Percentiles rank a stretch among this genome's conserved stretches.
Evolutionary conservation across 2,888 invertebrate genomes (phyloP).

Genomic region (Euplagia quadripunctaria): DNA sequence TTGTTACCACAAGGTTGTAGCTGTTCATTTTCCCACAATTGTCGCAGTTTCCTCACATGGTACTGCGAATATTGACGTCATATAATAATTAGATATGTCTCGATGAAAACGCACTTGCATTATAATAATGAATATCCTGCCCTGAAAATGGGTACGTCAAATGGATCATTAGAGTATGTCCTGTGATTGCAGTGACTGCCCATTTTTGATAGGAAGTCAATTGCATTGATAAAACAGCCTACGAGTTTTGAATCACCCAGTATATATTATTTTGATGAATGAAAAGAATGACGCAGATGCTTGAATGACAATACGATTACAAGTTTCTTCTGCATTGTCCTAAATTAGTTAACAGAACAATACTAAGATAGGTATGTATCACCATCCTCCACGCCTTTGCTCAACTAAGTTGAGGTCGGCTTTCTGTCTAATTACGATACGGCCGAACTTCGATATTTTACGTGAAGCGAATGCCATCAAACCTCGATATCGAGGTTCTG

Average conservation of each 20-base stretch:
- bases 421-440: too few species aligned
- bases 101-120: not conserved
- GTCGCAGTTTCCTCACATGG: conserved; percentile 3
- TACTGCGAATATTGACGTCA: conserved; percentile 22
- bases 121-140: conserved; percentile 2
- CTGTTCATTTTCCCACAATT: conserved; percentile 40
- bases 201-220: not conserved
- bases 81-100: not conserved
- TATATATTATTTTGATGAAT: conserved; percentile 3
- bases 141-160: not conserved
- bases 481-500: too few species aligned
- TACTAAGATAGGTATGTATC: too few species aligned
- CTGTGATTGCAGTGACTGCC: conserved; percentile 4
- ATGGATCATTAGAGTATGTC: not conserved
- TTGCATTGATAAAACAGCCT: conserved; percentile 5
- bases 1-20: conserved; percentile 12
- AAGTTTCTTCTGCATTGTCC: not conserved
- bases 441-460: too few species aligned
- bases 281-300: conserved; percentile 11
- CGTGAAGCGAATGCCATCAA: too few species aligned
- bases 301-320: conserved; percentile 1
- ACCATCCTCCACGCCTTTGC: too few species aligned
- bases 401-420: too few species aligned
- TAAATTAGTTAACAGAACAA: not conserved
- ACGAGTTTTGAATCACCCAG: not conserved